Conservation (phyloP, 2,888 invertebrate species). For the Entomobrya proxima region DNA sequence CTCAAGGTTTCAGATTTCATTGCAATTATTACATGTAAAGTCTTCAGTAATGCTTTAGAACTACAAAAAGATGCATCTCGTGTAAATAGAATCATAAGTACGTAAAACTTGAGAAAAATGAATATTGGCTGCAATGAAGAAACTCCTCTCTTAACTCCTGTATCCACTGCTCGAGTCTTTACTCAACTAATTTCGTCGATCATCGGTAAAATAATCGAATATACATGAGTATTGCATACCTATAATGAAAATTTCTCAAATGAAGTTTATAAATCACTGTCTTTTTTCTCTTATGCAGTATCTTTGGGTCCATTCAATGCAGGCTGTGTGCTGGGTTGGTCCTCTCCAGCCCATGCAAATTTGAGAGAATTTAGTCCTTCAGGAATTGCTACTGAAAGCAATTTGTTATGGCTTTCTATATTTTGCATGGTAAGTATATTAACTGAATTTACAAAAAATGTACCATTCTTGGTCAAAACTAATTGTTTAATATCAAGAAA, state of each 20-base stretch:
- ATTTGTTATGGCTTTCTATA: background rate
- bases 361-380: background rate
- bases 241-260: background rate
- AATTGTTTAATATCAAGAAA: too few relatives aligned
- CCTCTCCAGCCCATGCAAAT: background rate
- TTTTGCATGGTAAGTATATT: conserved; percentile 8
- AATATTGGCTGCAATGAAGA: background rate
- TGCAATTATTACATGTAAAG: too few relatives aligned
- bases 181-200: background rate
- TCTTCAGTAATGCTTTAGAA: too few relatives aligned
- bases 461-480: too few relatives aligned
- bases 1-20: too few relatives aligned
- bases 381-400: background rate
- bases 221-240: background rate
- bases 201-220: background rate
- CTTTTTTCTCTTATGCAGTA: background rate
- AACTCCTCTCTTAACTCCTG: background rate
- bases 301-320: conserved; percentile 14
- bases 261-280: background rate
- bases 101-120: too few relatives aligned
- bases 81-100: too few relatives aligned
- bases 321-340: conserved; percentile 26
- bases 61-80: too few relatives aligned
- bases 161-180: background rate
- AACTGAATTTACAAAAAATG: too few relatives aligned